Conservation (phyloP, 1,140 invertebrate species). For the Druon quercuslanigerum region DNA sequence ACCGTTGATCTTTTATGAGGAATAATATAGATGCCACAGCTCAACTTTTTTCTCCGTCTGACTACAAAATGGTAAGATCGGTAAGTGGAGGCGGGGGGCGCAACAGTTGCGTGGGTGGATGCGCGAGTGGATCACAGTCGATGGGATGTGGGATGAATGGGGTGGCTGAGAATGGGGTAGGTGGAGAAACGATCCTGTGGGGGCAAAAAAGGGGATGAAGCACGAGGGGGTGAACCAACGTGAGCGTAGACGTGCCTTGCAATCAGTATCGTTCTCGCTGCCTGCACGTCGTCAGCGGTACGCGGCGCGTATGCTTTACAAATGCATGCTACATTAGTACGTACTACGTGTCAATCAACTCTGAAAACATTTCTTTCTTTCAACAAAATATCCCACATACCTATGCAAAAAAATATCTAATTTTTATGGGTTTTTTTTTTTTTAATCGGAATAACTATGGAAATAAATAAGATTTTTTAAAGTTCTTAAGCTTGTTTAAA, state of each 20-base stretch:
- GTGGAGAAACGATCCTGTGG: conserved; percentile 12
- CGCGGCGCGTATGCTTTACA: conserved; percentile 10
- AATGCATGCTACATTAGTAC: conserved; percentile 6
- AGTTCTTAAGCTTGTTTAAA: too few relatives aligned
- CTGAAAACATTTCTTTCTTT: background rate
- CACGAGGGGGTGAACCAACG: background rate
- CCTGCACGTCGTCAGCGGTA: conserved; percentile 19
- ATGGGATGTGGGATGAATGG: conserved; percentile 15
- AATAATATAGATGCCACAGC: too few relatives aligned
- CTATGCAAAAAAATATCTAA: too few relatives aligned
- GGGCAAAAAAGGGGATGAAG: conserved; percentile 13
- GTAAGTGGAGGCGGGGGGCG: conserved; percentile 37
- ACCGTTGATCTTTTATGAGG: too few relatives aligned
- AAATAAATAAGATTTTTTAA: too few relatives aligned
- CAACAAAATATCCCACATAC: too few relatives aligned
- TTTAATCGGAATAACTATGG: too few relatives aligned
- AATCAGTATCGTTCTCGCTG: conserved; percentile 20
- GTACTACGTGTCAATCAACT: background rate
- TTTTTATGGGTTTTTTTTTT: too few relatives aligned
- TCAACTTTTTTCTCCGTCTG: background rate
- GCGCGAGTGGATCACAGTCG: conserved; percentile 32
- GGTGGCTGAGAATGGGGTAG: conserved; percentile 7
- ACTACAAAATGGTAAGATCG: conserved; percentile 24
- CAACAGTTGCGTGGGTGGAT: conserved; percentile 50
- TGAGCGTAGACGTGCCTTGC: conserved; percentile 19